Evolutionary conservation across 2,113 vertebrate species (phyloP).

Genomic region (Myiagra hebetior): DNA sequence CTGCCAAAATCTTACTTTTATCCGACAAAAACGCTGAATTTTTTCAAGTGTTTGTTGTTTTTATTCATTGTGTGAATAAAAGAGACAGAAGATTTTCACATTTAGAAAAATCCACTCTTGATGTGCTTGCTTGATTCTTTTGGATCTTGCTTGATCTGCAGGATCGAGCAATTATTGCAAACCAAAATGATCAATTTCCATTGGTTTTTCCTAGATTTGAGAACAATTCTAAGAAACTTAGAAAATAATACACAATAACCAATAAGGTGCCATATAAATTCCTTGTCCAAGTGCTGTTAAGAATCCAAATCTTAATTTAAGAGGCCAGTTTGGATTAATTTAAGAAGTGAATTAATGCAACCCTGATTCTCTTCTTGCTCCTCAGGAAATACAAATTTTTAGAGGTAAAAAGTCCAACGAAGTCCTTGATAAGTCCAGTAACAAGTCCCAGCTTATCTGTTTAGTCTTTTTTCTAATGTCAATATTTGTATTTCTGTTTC

Average conservation of each 20-base stretch:
- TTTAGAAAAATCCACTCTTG: not conserved
- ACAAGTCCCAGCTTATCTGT: conserved; percentile 74
- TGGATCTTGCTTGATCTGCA: not conserved
- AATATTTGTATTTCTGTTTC: conserved; percentile 71
- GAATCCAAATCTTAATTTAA: not conserved
- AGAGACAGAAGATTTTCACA: accelerated
- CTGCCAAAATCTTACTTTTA: not conserved
- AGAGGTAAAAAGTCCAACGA: conserved; percentile 52
- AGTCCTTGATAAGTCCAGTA: conserved; percentile 50
- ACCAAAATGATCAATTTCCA: accelerated
- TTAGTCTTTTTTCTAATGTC: conserved; percentile 69
- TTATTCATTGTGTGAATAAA: not conserved
- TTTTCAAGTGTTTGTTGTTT: not conserved
- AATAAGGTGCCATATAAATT: not conserved
- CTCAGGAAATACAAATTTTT: conserved; percentile 49
- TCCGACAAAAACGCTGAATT: not conserved
- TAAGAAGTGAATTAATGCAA: not conserved
- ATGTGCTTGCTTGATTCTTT: not conserved
- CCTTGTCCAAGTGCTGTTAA: not conserved
- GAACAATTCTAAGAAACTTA: not conserved
- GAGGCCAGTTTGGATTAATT: not conserved
- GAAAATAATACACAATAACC: not conserved
- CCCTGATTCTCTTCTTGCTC: not conserved
- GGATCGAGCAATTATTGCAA: not conserved
- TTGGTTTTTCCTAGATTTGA: not conserved